Base-by-base conservation (phyloP, 1,140 invertebrate species). In the Zaprionus capensis region DNA sequence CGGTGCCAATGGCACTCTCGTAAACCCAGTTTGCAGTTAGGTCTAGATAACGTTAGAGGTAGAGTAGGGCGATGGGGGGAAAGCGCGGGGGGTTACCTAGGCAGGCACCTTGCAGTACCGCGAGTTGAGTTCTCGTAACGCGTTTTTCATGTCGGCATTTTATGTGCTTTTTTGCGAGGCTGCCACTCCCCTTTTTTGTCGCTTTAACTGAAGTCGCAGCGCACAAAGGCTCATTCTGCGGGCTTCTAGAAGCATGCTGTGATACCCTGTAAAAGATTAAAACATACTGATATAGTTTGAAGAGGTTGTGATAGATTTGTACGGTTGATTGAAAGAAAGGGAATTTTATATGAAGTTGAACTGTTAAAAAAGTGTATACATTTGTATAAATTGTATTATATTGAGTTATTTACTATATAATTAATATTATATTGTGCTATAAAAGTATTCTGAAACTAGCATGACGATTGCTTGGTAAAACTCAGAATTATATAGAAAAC, bases 121-220 rank as follows among this genome's bases (percentile, higher is more conserved):
- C 49, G 34, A 68, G 56, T 61, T 53, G 58, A 53, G 65, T 79
- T 78, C 67, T 78, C 64, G 72, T 81, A 88, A 88, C 85, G 81
- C 81, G 88, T 79, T 80, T 90, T 90, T 90, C 70, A 80, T 88
- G 85, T 88, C 78, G 81, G 80, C 67, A 74, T 71, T 88, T 90
- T 72, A 69, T 75, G 41, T 63, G 62, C 12, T 64, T 76, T 76
- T 66, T 65, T 31, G 55, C n/a, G 46, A 57, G 61, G 41, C 57
- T 17, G 36, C 67, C 67, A 70, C 72, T 51, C 72, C 72, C 53
- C 51, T 69, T 14, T n/a, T 44, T 44, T 44, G 15, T 44, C n/a
- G 53, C 12, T 26, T 12, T 6, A 56, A 61, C 65, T 36, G 17
- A 68, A 62, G 46, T 74, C 51, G 58, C 61, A 65, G 36, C 58